Evolutionary conservation across 2,113 vertebrate genomes (phyloP), one percentile per base, ranked within the genome.

Genomic region (Potamarius usumacintae): DNA sequence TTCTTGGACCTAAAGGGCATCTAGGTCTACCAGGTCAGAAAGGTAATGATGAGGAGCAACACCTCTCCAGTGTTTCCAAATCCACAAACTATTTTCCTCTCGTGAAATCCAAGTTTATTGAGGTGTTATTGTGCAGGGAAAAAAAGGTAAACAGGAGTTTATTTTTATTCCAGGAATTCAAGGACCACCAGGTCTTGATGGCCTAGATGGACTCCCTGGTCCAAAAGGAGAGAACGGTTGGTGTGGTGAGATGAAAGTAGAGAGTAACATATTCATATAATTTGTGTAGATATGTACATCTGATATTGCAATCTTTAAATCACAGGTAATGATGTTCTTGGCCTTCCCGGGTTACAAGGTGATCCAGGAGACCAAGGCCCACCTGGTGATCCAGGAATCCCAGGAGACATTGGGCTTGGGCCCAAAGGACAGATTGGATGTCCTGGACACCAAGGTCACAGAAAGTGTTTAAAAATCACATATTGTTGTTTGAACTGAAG

Each of bases 171-270:
- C 58, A 86, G 88, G 88, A n/a, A 20, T 57, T 48, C 85, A 72
- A 50, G 85, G 88, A 69, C 69, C 52, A 20, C 55, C 79, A 27
- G 88, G 88, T 42, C 50, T 83, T 4, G 12, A 53, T n/a, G 84
- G 87, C 42, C 25, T 85, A 25, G 7, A 88, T 63, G 88, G 88
- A 55, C 48, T 85, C 15, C 52, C 22, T 71, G 90, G 90, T 34
- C 63, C 81, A 67, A 96, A 96, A 82, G 96, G 96, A 42, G 94
- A 95, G 4, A 92, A 90, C 85, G 96, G 96, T 48, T 0, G 91
- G n/a, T 89, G 92, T 0, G 96, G 96, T 97, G 77, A 95, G 93
- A 69, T 17, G 15, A 34, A 34, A 27, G 0, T 57, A 72, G 27
- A 53, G 12, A 27, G 10, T n/a, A 27, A 67, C n/a, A 72, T 34